Conservation (phyloP, 2,797 vertebrate species). For the Syngnathus acus region DNA sequence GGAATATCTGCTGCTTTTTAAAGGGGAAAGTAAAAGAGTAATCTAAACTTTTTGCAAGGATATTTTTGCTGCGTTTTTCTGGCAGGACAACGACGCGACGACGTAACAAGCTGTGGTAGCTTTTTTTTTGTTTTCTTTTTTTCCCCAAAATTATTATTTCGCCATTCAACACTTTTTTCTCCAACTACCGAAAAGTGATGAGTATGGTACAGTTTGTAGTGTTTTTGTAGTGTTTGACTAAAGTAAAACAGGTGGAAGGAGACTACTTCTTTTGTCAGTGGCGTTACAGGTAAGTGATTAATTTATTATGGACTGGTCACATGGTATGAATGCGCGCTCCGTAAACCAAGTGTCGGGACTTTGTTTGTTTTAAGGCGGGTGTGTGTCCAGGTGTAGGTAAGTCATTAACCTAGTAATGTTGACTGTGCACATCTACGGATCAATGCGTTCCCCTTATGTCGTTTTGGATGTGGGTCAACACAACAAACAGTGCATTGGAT, state of each 20-base stretch:
- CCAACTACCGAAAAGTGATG: neutral
- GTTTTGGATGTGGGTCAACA: neutral
- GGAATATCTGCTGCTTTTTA: neutral
- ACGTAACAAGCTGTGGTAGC: too few relatives aligned
- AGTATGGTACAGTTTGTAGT: neutral
- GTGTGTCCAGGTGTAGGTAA: slow-evolving; percentile 38
- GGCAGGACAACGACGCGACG: neutral
- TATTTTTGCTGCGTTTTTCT: neutral
- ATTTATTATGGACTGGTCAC: slow-evolving; percentile 6
- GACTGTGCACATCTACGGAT: neutral
- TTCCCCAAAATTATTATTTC: neutral
- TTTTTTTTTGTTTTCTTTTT: neutral
- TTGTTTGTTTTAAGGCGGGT: slow-evolving; percentile 9
- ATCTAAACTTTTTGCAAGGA: neutral
- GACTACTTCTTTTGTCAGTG: slow-evolving; percentile 24
- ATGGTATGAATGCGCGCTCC: neutral
- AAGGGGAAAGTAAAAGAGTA: neutral
- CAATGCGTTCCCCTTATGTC: neutral
- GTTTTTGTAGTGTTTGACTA: neutral
- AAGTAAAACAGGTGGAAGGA: slow-evolving; percentile 25
- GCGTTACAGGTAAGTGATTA: slow-evolving; percentile 46
- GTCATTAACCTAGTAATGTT: slow-evolving; percentile 15
- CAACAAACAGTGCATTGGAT: too few relatives aligned
- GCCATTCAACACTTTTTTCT: neutral
- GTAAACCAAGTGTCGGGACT: slow-evolving; percentile 21